Evolutionary conservation across 2,888 invertebrate genomes (phyloP).

Genomic region (Tupiocoris notatus): DNA sequence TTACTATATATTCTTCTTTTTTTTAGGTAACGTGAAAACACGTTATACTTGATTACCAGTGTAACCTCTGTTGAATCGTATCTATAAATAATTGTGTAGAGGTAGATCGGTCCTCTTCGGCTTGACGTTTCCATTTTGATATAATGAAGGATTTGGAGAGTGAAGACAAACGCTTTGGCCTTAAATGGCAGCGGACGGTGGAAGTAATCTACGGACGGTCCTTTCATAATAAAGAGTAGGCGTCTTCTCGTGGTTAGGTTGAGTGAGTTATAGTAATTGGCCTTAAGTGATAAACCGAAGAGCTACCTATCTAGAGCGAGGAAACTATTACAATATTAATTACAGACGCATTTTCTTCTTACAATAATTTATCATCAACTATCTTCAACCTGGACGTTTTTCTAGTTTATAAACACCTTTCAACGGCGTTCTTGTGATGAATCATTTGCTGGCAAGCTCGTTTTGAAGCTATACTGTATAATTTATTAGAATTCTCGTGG

Average conservation of each 20-base stretch:
- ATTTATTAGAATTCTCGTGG: too few species aligned
- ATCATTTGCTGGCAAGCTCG: too few species aligned
- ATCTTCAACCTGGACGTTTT: neutral
- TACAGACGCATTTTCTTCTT: slow-evolving; percentile 21
- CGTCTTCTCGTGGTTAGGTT: neutral
- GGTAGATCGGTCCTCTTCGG: neutral
- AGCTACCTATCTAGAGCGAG: slow-evolving; percentile 13
- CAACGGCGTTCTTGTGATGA: neutral
- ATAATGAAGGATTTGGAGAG: neutral
- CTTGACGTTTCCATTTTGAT: neutral
- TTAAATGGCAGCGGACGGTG: neutral
- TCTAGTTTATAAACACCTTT: neutral
- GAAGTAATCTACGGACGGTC: neutral
- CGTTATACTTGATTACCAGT: too few species aligned
- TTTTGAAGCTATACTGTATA: too few species aligned
- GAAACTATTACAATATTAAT: slow-evolving; percentile 37
- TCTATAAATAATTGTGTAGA: too few species aligned
- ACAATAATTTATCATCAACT: slow-evolving; percentile 13
- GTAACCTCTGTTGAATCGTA: too few species aligned
- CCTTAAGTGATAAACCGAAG: slow-evolving; percentile 36
- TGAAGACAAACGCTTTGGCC: slow-evolving; percentile 11
- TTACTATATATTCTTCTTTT: too few species aligned
- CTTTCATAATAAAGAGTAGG: slow-evolving; percentile 8
- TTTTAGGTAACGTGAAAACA: too few species aligned
- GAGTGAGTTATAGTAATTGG: slow-evolving; percentile 39